phyloP scores from a whole-genome alignment of 2,797 vertebrate genomes.

The Octomys mimax region DNA sequence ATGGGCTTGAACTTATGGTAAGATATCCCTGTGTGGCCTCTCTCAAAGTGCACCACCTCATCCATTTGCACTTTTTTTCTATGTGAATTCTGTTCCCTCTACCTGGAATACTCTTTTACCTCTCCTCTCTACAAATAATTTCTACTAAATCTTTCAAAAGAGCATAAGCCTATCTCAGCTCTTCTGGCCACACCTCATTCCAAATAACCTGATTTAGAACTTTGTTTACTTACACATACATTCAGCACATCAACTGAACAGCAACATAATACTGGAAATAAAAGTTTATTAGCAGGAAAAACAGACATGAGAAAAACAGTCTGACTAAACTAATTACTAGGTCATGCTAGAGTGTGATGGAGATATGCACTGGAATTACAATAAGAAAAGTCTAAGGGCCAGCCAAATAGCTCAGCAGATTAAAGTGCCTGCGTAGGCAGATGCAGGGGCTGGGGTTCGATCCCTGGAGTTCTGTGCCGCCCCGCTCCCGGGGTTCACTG shows the following conservation, averaged over 20 bases:
- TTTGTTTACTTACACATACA: conserved; percentile 41
- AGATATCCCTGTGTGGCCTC: no score
- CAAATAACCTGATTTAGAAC: conserved; percentile 10
- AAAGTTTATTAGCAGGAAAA: background rate
- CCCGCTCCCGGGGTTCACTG: no score
- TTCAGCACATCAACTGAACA: background rate
- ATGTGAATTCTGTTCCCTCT: background rate
- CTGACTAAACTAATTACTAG: background rate
- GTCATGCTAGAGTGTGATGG: background rate
- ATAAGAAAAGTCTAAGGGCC: background rate
- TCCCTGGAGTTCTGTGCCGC: no score
- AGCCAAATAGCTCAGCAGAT: no score
- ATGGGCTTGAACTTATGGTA: no score
- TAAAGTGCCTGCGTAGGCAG: no score
- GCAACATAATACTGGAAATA: background rate
- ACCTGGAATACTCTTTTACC: background rate
- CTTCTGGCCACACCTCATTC: background rate
- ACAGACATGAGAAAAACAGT: background rate
- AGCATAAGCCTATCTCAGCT: background rate
- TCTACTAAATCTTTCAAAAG: conserved; percentile 16
- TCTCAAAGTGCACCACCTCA: no score
- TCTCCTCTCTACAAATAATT: conserved; percentile 9
- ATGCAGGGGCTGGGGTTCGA: no score
- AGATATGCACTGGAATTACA: background rate
- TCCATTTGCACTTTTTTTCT: background rate